These are phyloP conservation scores for Epistrophella euchroma DNA, from an alignment of 2,888 invertebrate species.

Conservation along the genomic window DNA sequence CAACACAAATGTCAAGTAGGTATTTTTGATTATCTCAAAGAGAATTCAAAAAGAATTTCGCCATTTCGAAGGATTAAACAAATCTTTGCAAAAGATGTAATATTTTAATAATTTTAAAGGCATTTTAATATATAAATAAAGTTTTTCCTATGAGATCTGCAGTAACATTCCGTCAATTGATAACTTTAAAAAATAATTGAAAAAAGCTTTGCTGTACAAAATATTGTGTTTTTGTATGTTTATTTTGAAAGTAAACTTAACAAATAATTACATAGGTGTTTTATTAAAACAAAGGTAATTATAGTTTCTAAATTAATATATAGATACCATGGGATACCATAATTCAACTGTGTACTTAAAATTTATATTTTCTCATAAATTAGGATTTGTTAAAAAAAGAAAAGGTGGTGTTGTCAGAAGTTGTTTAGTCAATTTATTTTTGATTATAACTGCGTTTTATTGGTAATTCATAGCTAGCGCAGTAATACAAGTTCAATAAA, in stretches of 20 bases:
- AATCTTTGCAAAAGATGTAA: not conserved
- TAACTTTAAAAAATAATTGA: not conserved
- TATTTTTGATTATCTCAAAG: not conserved
- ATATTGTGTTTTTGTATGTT: not conserved
- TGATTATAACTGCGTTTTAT: too few relatives aligned
- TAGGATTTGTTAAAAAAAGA: too few relatives aligned
- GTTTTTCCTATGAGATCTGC: not conserved
- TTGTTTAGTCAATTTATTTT: too few relatives aligned
- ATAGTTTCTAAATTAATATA: too few relatives aligned
- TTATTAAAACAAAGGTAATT: too few relatives aligned
- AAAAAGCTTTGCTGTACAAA: not conserved
- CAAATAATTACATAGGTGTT: too few relatives aligned
- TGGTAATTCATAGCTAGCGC: too few relatives aligned
- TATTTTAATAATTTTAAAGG: not conserved
- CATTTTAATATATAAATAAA: not conserved
- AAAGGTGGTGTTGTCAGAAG: too few relatives aligned
- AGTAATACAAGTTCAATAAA: too few relatives aligned
- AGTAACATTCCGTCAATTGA: not conserved
- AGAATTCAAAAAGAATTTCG: not conserved
- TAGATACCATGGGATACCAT: too few relatives aligned
- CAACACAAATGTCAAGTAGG: slow-evolving; percentile 24
- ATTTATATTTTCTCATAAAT: too few relatives aligned
- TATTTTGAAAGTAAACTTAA: not conserved
- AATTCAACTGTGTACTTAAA: too few relatives aligned
- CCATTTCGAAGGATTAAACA: not conserved